Percentiles rank a stretch among this genome's conserved stretches.
phyloP scores from a whole-genome alignment of 2,888 invertebrate species.

The Chalcis sispes region DNA sequence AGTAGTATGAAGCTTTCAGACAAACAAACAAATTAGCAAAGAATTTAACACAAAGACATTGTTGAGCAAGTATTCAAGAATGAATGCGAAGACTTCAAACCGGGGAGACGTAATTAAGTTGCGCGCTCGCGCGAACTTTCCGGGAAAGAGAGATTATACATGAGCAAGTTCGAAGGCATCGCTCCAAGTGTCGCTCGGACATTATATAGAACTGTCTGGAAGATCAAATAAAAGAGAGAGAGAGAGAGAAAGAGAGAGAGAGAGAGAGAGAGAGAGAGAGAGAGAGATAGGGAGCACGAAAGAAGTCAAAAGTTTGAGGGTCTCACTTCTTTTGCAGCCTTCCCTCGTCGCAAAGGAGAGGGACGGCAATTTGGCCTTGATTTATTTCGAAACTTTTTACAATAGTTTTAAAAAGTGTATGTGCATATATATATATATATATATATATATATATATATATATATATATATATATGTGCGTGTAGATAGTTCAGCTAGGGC shows the following conservation, averaged over 20 bases:
- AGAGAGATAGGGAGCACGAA: conserved; percentile 61
- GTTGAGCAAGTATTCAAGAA: too few species aligned
- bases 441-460: too few species aligned
- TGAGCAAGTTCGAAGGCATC: conserved; percentile 6
- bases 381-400: conserved; percentile 70
- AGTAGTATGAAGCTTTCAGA: too few species aligned
- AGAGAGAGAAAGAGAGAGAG: conserved; percentile 63
- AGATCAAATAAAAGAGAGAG: conserved; percentile 56
- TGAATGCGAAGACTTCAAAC: not conserved
- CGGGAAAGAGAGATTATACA: not conserved
- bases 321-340: conserved; percentile 32
- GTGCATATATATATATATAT: too few species aligned
- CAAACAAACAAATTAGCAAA: too few species aligned
- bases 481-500: conserved; percentile 40
- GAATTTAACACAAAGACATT: too few species aligned
- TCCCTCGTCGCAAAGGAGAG: too few species aligned
- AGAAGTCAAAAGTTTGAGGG: conserved; percentile 64
- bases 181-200: conserved; percentile 13
- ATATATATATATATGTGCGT: conserved; percentile 22
- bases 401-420: conserved; percentile 67
- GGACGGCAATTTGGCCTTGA: conserved; percentile 68
- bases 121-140: not conserved
- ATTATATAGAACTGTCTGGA: too few species aligned
- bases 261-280: conserved; percentile 57
- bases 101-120: not conserved